phyloP scores from a whole-genome alignment of 2,888 invertebrate genomes.

The Pteria penguin region DNA sequence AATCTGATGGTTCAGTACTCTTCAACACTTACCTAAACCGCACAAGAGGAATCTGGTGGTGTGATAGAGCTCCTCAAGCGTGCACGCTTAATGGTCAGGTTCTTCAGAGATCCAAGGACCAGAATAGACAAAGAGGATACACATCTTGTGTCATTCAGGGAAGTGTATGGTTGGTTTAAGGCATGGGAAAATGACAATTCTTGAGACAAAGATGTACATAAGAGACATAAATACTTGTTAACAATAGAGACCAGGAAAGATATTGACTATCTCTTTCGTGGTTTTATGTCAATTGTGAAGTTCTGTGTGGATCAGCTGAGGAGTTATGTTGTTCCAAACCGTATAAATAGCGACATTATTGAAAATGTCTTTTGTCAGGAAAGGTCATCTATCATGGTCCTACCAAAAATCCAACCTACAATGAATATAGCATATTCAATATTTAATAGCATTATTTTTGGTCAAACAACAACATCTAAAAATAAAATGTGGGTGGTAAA shows the following conservation, averaged over 20 bases:
- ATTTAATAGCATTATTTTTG: slow-evolving; percentile 32
- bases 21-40: slow-evolving; percentile 8
- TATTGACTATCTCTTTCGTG: slow-evolving; percentile 4
- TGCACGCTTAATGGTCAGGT: slow-evolving; percentile 4
- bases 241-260: slow-evolving; percentile 15
- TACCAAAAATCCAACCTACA: slow-evolving; percentile 32
- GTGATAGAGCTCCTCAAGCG: slow-evolving; percentile 5
- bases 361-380: slow-evolving; percentile 39
- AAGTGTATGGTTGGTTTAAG: slow-evolving; percentile 21
- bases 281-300: slow-evolving; percentile 10
- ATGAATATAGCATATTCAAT: slow-evolving; percentile 18
- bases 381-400: slow-evolving; percentile 28
- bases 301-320: slow-evolving; percentile 3
- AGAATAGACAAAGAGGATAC: slow-evolving; percentile 21
- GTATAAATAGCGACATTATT: slow-evolving; percentile 31
- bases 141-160: not conserved
- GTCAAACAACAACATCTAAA: slow-evolving; percentile 30
- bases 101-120: slow-evolving; percentile 27
- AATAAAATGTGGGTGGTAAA: slow-evolving; percentile 25
- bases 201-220: not conserved
- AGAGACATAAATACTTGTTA: slow-evolving; percentile 11
- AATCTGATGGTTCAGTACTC: slow-evolving; percentile 22
- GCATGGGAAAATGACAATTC: slow-evolving; percentile 11
- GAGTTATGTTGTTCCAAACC: slow-evolving; percentile 3
- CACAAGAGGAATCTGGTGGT: not conserved